Evolutionary conservation across 2,888 invertebrate genomes (phyloP), one percentile per base, ranked within the genome.

Genomic region (Aphrophora alni): DNA sequence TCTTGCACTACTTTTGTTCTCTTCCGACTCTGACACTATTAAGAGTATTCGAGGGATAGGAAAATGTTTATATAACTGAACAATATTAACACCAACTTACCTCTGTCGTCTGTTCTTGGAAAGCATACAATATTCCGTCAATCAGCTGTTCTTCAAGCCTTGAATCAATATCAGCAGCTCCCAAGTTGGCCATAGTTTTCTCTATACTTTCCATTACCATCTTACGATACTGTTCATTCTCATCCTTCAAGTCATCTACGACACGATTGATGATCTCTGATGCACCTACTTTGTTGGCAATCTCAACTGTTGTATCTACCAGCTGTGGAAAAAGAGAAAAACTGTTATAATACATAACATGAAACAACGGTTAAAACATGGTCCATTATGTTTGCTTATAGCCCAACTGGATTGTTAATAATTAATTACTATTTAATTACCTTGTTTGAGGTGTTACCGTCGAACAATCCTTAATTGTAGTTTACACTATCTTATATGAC

Each of bases 201-300:
- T 99, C 99, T 81, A 99, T 99, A 0, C 98, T 99, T 89, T 99
- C 99, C 98, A 99, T 99, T 1, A 99, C 99, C 99, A 99, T 99
- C 90, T 99, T 99, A 82, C 99, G 92, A 89, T 99, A 99, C 87
- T 98, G 98, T 88, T 99, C 99, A 88, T 99, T 98, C 89, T 99
- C 99, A 88, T 99, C 99, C 89, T 99, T 99, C 80, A 99, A 90
- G 89, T 99, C 99, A 86, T 99, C 99, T 0, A 99, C 99, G 72
- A 99, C 97, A 83, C 99, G 92, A 88, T 97, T 98, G 82, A 99
- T 97, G 83, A 99, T 99, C 91, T 99, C 99, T 0, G 98, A 98
- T 4, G 98, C 97, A n/a, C 99, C 99, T 78, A 99, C 98, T 91
- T 99, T 99, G 88, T 99, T 99, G 8, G 99, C 99, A 83, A 99